phyloP scores from a whole-genome alignment of 2,797 vertebrate species.

The Hypotaenidia philippensis region DNA sequence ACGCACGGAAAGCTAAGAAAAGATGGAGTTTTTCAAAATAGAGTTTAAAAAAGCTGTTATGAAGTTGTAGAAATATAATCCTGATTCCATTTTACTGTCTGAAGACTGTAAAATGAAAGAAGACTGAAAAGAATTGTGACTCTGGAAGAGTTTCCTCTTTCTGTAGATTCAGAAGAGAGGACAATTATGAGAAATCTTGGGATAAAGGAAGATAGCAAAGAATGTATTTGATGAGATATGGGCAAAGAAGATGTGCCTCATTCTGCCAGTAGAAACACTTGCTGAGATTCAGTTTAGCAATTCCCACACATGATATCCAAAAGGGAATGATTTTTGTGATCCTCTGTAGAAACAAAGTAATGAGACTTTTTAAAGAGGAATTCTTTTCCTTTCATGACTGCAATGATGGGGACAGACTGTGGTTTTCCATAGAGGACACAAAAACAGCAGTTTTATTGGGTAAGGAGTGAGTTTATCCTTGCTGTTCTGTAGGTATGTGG shows the following conservation, averaged over 20 bases:
- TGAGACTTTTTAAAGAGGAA: not conserved
- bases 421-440: not conserved
- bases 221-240: not conserved
- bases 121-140: not conserved
- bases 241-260: not conserved
- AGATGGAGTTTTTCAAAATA: not conserved
- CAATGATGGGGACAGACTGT: not conserved
- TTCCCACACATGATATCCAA: not conserved
- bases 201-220: not conserved
- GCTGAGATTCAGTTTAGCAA: not conserved
- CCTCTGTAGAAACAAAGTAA: not conserved
- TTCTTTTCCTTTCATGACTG: not conserved
- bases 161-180: not conserved
- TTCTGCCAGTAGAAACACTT: not conserved
- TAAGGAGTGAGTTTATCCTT: not conserved
- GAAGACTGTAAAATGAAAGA: not conserved
- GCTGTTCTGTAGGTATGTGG: not conserved
- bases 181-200: not conserved
- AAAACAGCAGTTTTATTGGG: not conserved
- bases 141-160: not conserved
- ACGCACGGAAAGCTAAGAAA: not conserved
- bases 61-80: not conserved
- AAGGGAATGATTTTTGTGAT: not conserved
- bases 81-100: not conserved
- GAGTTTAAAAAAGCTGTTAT: not conserved